Base-by-base conservation (phyloP, 1,140 invertebrate genomes). In the Telenomus remus region DNA sequence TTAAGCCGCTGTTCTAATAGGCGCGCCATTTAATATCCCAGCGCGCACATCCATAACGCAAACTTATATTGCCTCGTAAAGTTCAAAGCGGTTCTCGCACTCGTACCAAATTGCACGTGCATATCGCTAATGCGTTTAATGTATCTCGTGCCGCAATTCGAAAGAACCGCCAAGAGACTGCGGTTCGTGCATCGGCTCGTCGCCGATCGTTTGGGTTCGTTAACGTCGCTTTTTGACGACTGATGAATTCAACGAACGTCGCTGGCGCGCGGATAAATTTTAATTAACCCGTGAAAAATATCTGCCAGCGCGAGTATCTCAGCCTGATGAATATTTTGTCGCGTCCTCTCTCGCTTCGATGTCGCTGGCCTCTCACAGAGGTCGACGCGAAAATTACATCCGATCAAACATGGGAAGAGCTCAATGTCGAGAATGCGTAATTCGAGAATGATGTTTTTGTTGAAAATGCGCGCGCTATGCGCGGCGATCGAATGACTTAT, bases 61-160 rank as follows among this genome's bases (percentile, higher is more conserved):
- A 68, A 64, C 64, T 71, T 72, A 66, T 68, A 72, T 53, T 55
- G 49, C 64, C 59, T 65, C 75, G 57, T 72, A 73, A 69, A 73
- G 53, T 57, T 71, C 69, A 57, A 68, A 64, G 39, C 47, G 54
- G 63, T 70, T 57, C 16, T 70, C 55, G 60, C 47, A 65, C 53
- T 60, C 56, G 27, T 15, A 46, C 37, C 56, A 63, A 74, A 74
- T 61, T 66, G 34, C 56, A 50, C 43, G 56, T 15, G 43, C 70
- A 56, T 49, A 46, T 66, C 35, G 50, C 37, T 75, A 63, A 63
- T 68, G 47, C 53, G 16, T 75, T 75, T 75, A 75, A 68, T 75
- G 46, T 63, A 59, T 56, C 66, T 56, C 39, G 12, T 55, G 48
- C 33, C 43, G 61, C 47, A 42, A 59, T 47, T n/a, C 27, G 15